A percentile compares a stretch with the other conserved stretches of the same genome.
These are phyloP conservation scores for Elaphurus davidianus DNA, from an alignment of 2,113 vertebrate genomes.

Conservation along the genomic window DNA sequence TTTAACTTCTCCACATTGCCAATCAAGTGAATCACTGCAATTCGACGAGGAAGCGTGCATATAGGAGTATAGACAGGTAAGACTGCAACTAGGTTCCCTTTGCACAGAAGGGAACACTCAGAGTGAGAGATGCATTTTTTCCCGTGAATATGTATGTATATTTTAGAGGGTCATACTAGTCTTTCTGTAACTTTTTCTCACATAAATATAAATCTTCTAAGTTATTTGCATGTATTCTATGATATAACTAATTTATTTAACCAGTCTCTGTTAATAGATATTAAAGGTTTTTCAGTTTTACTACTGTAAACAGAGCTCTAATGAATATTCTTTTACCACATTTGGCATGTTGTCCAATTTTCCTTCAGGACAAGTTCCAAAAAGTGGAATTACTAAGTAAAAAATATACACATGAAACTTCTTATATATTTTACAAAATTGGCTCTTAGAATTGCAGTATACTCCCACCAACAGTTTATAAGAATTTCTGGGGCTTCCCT, in stretches of 20 bases:
- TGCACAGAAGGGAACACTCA: not conserved
- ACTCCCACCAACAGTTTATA: not conserved
- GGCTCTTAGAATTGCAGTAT: not conserved
- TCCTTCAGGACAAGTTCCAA: not conserved
- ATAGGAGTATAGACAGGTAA: not conserved
- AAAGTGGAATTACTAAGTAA: not conserved
- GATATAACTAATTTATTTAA: not conserved
- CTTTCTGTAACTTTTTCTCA: not conserved
- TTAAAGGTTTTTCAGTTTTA: not conserved
- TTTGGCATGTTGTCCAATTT: not conserved
- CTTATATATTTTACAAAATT: not conserved
- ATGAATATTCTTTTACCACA: not conserved
- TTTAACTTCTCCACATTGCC: not conserved
- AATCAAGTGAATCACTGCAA: not conserved
- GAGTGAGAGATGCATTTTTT: not conserved
- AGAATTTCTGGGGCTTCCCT: not conserved
- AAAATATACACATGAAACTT: not conserved
- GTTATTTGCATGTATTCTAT: constrained; percentile 14
- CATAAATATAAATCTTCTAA: not conserved
- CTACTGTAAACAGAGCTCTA: not conserved
- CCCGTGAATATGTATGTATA: not conserved
- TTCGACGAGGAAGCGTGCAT: not conserved
- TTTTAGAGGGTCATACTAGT: not conserved
- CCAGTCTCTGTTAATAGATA: not conserved
- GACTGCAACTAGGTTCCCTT: not conserved